These are phyloP conservation scores for Scelioninae gen. 1 DNA, from an alignment of 2,888 invertebrate species.

Conservation along the genomic window DNA sequence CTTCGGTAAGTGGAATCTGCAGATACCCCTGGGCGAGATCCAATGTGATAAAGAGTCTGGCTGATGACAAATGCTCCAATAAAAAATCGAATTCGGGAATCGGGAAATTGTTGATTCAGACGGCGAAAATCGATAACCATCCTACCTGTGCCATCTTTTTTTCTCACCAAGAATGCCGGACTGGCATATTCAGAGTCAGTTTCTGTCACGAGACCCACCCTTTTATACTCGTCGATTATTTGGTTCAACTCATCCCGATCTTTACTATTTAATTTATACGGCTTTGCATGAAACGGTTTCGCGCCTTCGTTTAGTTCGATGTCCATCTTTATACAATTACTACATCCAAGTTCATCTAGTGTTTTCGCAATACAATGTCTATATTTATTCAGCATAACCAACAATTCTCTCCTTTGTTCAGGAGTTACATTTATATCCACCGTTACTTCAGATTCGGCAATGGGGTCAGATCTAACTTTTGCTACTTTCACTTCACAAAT, in stretches of 20 bases:
- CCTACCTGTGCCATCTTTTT: constrained; percentile 48
- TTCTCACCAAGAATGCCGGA: constrained; percentile 47
- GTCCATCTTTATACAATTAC: too few species aligned
- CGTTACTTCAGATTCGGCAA: too few species aligned
- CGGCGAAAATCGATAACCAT: constrained; percentile 59
- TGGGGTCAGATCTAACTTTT: too few species aligned
- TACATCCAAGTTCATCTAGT: too few species aligned
- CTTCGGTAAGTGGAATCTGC: constrained; percentile 28
- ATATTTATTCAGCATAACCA: too few species aligned
- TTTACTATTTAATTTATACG: constrained; percentile 46
- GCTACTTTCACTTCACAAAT: too few species aligned
- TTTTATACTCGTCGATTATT: constrained; percentile 37
- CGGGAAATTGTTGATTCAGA: constrained; percentile 17
- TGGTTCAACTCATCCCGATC: constrained; percentile 46
- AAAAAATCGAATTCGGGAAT: constrained; percentile 16
- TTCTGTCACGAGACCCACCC: constrained; percentile 46
- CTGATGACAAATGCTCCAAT: constrained; percentile 5
- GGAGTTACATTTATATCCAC: too few species aligned
- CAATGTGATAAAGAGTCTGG: too few species aligned
- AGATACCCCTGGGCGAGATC: constrained; percentile 46
- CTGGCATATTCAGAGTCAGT: constrained; percentile 29
- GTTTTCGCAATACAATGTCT: too few species aligned
- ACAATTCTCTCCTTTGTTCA: too few species aligned
- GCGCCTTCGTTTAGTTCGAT: constrained; percentile 23
- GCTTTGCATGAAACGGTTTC: constrained; percentile 26